Conservation (phyloP, 2,797 vertebrate species). For the Percopsis omiscomaycus region DNA sequence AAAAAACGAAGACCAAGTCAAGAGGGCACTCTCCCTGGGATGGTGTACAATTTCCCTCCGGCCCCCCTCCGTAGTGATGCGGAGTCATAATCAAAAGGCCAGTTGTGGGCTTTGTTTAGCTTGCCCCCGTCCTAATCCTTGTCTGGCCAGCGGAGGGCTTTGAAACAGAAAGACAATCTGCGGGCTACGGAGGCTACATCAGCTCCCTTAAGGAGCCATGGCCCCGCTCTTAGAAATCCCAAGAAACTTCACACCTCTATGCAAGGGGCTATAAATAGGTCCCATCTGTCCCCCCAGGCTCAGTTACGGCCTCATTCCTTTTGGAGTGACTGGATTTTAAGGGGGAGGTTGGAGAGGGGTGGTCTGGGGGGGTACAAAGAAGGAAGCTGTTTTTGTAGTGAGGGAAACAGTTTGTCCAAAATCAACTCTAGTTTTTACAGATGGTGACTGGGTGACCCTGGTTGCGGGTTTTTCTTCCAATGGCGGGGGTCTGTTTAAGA, state of each 20-base stretch:
- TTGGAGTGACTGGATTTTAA: constrained; percentile 39
- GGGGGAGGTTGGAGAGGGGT: constrained; percentile 20
- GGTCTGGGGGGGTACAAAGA: constrained; percentile 35
- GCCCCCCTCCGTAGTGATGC: constrained; percentile 34
- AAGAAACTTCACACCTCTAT: constrained; percentile 84
- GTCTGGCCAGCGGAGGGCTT: constrained; percentile 51
- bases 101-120: constrained; percentile 72
- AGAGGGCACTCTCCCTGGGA: not conserved
- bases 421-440: too few species aligned
- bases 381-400: not conserved
- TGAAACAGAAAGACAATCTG: constrained; percentile 42
- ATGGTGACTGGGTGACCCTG: not conserved
- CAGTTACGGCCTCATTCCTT: constrained; percentile 80
- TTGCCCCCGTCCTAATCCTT: constrained; percentile 62
- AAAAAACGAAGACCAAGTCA: constrained; percentile 41
- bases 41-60: not conserved
- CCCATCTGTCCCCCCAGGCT: constrained; percentile 80
- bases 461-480: too few species aligned
- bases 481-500: too few species aligned
- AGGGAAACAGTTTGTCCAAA: not conserved
- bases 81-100: constrained; percentile 55
- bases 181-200: constrained; percentile 60
- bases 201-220: constrained; percentile 78
- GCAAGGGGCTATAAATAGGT: constrained; percentile 76
- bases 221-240: constrained; percentile 72